phyloP scores from a whole-genome alignment of 2,888 invertebrate genomes.

The Eupeodes latifasciatus region DNA sequence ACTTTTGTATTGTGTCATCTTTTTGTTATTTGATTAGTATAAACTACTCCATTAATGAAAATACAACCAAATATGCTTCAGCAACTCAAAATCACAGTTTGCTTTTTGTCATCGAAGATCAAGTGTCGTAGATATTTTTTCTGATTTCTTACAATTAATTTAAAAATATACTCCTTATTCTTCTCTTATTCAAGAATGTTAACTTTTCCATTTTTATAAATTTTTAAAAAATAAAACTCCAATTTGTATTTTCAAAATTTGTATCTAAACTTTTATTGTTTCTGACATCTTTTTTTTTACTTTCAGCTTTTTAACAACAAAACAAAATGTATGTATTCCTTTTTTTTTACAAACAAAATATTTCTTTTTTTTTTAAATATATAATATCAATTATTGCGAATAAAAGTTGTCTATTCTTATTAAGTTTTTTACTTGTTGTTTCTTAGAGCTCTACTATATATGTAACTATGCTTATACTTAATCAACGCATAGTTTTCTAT shows the following conservation, averaged over 20 bases:
- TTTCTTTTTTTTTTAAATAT: slow-evolving; percentile 32
- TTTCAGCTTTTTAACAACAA: slow-evolving; percentile 64
- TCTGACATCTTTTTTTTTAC: slow-evolving; percentile 76
- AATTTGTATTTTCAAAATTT: slow-evolving; percentile 82
- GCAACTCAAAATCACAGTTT: too few relatives aligned
- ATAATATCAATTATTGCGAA: slow-evolving; percentile 56
- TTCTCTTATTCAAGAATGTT: too few relatives aligned
- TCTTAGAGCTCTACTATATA: slow-evolving; percentile 34
- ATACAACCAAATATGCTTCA: too few relatives aligned
- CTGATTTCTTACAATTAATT: too few relatives aligned
- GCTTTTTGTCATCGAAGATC: too few relatives aligned
- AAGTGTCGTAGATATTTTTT: too few relatives aligned
- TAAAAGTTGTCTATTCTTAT: slow-evolving; percentile 28
- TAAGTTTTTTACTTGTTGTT: slow-evolving; percentile 15
- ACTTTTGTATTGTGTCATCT: too few relatives aligned
- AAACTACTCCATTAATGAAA: too few relatives aligned
- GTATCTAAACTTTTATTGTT: slow-evolving; percentile 84
- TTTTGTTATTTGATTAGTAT: too few relatives aligned
- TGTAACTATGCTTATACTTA: slow-evolving; percentile 49
- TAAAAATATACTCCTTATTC: too few relatives aligned
- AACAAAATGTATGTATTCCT: slow-evolving; percentile 55
- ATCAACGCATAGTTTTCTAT: slow-evolving; percentile 48
- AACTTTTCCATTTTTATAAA: background rate
- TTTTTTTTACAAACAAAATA: slow-evolving; percentile 62
- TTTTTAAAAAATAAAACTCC: slow-evolving; percentile 16